phyloP scores from a whole-genome alignment of 2,797 vertebrate species.

The Bradypus variegatus region DNA sequence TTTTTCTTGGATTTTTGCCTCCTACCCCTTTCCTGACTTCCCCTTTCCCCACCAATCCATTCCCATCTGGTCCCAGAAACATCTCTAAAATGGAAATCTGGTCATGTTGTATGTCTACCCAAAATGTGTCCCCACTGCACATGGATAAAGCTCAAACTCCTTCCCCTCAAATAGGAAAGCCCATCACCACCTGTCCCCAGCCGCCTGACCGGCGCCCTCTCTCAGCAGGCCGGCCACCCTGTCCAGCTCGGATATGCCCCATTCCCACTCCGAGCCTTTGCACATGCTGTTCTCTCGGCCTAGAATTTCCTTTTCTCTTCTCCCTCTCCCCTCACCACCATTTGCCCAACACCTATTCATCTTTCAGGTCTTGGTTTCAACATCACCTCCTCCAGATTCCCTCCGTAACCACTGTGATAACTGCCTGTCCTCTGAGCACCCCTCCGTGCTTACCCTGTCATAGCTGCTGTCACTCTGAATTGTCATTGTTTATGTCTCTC shows the following conservation, averaged over 20 bases:
- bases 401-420: not conserved
- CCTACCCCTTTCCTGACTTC: not conserved
- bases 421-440: not conserved
- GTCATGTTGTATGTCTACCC: not conserved
- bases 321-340: not conserved
- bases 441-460: not conserved
- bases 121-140: not conserved
- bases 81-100: not conserved
- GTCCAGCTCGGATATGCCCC: rapidly evolving
- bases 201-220: not conserved
- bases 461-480: not conserved
- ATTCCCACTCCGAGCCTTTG: not conserved
- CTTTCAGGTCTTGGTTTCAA: not conserved
- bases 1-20: not conserved
- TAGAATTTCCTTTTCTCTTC: not conserved
- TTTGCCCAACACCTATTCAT: not conserved
- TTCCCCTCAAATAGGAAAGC: not conserved
- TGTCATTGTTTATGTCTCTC: not conserved
- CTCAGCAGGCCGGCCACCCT: not conserved
- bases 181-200: not conserved
- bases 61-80: not conserved
- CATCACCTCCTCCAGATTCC: not conserved
- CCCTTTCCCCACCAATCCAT: not conserved
- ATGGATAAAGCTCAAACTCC: not conserved
- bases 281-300: not conserved